Evolutionary conservation across 2,797 vertebrate genomes (phyloP).

Genomic region (Kryptolebias ocellatus): DNA sequence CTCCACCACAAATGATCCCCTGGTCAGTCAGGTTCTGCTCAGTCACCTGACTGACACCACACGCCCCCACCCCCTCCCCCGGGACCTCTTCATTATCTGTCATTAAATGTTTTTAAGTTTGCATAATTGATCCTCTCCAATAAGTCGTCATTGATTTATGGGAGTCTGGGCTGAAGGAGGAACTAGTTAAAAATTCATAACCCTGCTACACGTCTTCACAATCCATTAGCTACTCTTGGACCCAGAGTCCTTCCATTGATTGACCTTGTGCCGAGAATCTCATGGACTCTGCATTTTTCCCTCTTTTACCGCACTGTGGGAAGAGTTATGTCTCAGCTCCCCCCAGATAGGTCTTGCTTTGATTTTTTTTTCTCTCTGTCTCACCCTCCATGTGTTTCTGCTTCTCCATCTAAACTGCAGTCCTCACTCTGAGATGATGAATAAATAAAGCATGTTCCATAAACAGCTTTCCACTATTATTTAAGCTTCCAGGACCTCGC

Average conservation of each 20-base stretch:
- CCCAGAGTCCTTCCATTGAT: slow-evolving; percentile 93
- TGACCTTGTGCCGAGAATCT: slow-evolving; percentile 94
- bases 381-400: slow-evolving; percentile 56
- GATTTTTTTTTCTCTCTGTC: slow-evolving; percentile 82
- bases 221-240: slow-evolving; percentile 97
- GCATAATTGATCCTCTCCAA: slow-evolving; percentile 99
- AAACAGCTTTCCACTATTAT: slow-evolving; percentile 99
- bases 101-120: slow-evolving; percentile 99
- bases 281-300: slow-evolving; percentile 84
- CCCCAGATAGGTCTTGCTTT: slow-evolving; percentile 87
- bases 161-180: slow-evolving; percentile 88
- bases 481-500: slow-evolving; percentile 89
- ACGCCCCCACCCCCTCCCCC: slow-evolving; percentile 63
- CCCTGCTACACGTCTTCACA: slow-evolving; percentile 92
- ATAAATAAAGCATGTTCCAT: slow-evolving; percentile 99
- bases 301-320: slow-evolving; percentile 81
- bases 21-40: slow-evolving; percentile 56
- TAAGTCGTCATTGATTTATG: slow-evolving; percentile 99
- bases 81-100: slow-evolving; percentile 97
- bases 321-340: slow-evolving; percentile 90
- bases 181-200: slow-evolving; percentile 99
- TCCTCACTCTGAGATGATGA: slow-evolving; percentile 93
- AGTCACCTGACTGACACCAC: slow-evolving; percentile 3
- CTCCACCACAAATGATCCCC: slow-evolving; percentile 69
- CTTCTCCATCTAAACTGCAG: slow-evolving; percentile 88